phyloP scores from a whole-genome alignment of 1,140 invertebrate species.

The Stegodyphus mimosarum region DNA sequence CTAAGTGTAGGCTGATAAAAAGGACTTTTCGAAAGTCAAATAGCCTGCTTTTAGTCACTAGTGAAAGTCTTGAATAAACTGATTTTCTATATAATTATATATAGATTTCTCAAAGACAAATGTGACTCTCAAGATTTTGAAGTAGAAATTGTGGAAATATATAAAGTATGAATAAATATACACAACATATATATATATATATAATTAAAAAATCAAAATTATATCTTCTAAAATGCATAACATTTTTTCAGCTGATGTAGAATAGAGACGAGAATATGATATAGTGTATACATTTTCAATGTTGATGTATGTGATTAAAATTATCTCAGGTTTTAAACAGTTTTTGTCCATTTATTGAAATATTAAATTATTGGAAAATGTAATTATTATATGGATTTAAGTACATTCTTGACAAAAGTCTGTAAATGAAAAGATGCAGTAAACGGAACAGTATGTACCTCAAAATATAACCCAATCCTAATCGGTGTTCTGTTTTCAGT shows the following conservation, averaged over 20 bases:
- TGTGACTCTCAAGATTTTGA: slow-evolving; percentile 8
- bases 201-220: slow-evolving; percentile 6
- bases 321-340: slow-evolving; percentile 48
- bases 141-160: slow-evolving; percentile 10
- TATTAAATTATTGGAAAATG: too few relatives aligned
- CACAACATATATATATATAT: slow-evolving; percentile 14
- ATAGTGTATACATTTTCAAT: slow-evolving; percentile 53
- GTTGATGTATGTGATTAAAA: slow-evolving; percentile 57
- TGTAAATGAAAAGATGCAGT: too few relatives aligned
- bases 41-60: slow-evolving; percentile 19
- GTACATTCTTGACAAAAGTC: too few relatives aligned
- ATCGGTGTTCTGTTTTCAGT: too few relatives aligned
- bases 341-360: slow-evolving; percentile 5
- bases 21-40: neutral
- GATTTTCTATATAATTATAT: slow-evolving; percentile 9
- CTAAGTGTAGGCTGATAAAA: neutral
- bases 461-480: too few relatives aligned
- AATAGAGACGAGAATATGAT: slow-evolving; percentile 16
- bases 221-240: slow-evolving; percentile 14
- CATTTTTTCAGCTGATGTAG: slow-evolving; percentile 35
- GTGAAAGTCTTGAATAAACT: slow-evolving; percentile 5
- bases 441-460: too few relatives aligned
- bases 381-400: too few relatives aligned
- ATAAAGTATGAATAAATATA: slow-evolving; percentile 4
- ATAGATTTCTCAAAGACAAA: slow-evolving; percentile 28